Base-by-base conservation (phyloP, 1,140 invertebrate species). In the Chlorops oryzae region DNA sequence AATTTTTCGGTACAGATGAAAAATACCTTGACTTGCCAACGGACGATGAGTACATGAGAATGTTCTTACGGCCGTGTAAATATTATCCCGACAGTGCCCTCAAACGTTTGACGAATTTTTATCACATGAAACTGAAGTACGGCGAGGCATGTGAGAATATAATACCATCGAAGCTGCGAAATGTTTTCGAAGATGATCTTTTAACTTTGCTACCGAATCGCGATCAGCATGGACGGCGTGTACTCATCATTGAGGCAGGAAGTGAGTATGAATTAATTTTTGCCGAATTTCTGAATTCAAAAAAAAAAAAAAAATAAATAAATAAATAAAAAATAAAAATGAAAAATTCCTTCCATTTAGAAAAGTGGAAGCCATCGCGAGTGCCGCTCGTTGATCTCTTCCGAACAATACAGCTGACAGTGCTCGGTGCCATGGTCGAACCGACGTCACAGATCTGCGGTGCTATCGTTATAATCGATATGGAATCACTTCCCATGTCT, bases 1-100 rank as follows among this genome's bases (percentile, higher is more conserved):
- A 3, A n/a, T 44, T 50, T 49, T 44, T 53, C 21, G 45, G 50
- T 49, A 59, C 3, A 73, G 78, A 75, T 61, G 58, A 80, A 78
- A 59, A 67, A 65, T 47, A 76, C 59, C 0, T 83, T 6, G 65
- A 77, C 45, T 80, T 75, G 55, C 74, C 73, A 25, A 73, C 77
- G 37, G 80, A 81, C 49, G 82, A 85, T 57, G 80, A 82, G 2
- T 80, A 82, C 27, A 72, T 86, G 13, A 70, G 77, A 42, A 80
- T 81, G 39, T 85, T 84, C 57, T 63, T 86, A 12, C 74, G 83
- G 37, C 82, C 83, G 32, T 81, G 78, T 52, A 83, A 86, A 66
- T 86, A 76, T 56, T 85, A 85, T 60, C 74, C 83, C 2, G 73
- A 84, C 21, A 82, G 81, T 62, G 82, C 83, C 0, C 74, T 77